These are phyloP conservation scores for Malacoctenus gilli DNA, from an alignment of 2,797 vertebrate species.

Conservation along the genomic window DNA sequence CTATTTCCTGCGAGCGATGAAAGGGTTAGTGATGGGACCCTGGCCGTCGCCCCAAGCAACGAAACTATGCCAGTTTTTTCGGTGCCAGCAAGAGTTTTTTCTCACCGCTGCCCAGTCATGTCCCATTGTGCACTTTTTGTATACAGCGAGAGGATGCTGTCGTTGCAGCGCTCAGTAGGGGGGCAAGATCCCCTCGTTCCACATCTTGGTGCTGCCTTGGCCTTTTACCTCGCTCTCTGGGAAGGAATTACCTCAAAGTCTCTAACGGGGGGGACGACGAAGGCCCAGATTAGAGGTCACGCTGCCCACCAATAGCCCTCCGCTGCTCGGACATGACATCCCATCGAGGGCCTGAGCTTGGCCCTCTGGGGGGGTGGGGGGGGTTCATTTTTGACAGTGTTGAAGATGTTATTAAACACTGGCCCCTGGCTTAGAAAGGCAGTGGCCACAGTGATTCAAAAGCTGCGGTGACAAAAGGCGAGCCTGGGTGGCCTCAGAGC, in stretches of 20 bases:
- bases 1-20: constrained; percentile 38
- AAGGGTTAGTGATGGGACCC: constrained; percentile 34
- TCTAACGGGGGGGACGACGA: constrained; percentile 68
- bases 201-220: constrained; percentile 40
- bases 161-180: constrained; percentile 60
- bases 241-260: constrained; percentile 60
- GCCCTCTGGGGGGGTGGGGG: constrained; percentile 42
- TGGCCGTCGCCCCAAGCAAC: constrained; percentile 65
- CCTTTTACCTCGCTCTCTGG: constrained; percentile 70
- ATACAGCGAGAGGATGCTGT: constrained; percentile 58
- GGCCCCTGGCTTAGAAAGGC: constrained; percentile 50
- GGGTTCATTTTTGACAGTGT: constrained; percentile 61
- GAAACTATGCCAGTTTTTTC: constrained; percentile 73
- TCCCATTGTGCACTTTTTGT: constrained; percentile 76
- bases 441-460: constrained; percentile 47
- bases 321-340: constrained; percentile 74
- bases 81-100: constrained; percentile 68
- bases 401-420: constrained; percentile 54
- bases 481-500: constrained; percentile 56
- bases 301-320: constrained; percentile 69
- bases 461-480: constrained; percentile 30
- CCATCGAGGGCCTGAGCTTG: constrained; percentile 71
- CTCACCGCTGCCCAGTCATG: constrained; percentile 59
- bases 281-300: constrained; percentile 80
- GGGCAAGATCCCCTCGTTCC: constrained; percentile 39